Percentiles rank a stretch among this genome's conserved stretches.
Conservation (phyloP, 2,888 invertebrate genomes). For the Heteromurus nitidus region DNA sequence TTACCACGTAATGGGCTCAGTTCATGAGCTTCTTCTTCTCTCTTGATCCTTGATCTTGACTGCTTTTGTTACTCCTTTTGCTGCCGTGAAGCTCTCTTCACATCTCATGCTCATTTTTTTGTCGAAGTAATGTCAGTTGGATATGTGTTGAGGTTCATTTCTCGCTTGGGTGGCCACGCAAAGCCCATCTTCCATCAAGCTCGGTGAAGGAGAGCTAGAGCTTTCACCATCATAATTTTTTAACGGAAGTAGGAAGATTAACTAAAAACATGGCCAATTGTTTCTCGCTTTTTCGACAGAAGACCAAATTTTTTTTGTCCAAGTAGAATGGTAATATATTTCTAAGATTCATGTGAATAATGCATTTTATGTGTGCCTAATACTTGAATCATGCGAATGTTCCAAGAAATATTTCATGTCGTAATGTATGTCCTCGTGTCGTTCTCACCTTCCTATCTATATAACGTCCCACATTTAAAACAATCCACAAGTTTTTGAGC, state of each 20-base stretch:
- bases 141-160: constrained; percentile 56
- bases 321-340: too few species aligned
- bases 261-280: neutral
- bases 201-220: constrained; percentile 52
- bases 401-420: constrained; percentile 7
- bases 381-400: neutral
- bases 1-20: constrained; percentile 65
- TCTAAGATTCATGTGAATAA: too few species aligned
- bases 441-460: constrained; percentile 61
- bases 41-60: constrained; percentile 60
- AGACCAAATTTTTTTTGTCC: neutral
- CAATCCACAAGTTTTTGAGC: constrained; percentile 87
- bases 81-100: constrained; percentile 26
- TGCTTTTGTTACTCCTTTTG: constrained; percentile 23
- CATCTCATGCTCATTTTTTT: constrained; percentile 53
- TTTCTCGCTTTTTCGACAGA: neutral
- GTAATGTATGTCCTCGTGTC: too few species aligned
- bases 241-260: neutral
- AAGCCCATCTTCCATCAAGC: constrained; percentile 61
- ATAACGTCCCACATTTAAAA: constrained; percentile 78
- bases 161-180: constrained; percentile 48
- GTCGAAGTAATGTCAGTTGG: constrained; percentile 55
- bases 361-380: too few species aligned
- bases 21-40: constrained; percentile 53
- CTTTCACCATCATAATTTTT: constrained; percentile 8